These are phyloP conservation scores for Periparus ater DNA, from an alignment of 2,797 vertebrate genomes.

Conservation along the genomic window DNA sequence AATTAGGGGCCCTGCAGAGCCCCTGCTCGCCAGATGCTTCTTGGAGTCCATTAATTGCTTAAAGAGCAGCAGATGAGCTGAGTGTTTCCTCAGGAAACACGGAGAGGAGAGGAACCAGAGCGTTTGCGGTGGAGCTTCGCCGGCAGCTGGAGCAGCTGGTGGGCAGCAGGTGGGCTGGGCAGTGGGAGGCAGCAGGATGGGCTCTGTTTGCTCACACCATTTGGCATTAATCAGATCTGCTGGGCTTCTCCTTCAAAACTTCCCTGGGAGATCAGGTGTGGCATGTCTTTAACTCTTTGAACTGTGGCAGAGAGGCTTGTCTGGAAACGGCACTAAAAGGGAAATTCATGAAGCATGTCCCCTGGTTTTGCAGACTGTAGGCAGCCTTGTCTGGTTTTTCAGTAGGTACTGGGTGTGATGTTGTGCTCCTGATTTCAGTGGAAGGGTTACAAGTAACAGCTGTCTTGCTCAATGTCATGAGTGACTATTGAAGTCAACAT, in stretches of 20 bases:
- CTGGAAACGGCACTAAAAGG: rapidly evolving
- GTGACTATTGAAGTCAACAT: not conserved
- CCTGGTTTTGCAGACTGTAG: not conserved
- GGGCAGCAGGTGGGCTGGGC: not conserved
- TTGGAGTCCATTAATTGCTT: not conserved
- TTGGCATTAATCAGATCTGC: not conserved
- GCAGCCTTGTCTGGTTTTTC: not conserved
- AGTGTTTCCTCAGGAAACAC: not conserved
- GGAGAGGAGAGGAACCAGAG: rapidly evolving
- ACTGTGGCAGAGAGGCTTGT: not conserved
- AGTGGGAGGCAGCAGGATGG: rapidly evolving
- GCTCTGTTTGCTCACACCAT: not conserved
- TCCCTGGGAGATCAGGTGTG: not conserved
- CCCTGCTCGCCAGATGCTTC: not conserved
- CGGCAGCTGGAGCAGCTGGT: not conserved
- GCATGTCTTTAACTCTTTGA: not conserved
- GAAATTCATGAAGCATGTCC: not conserved
- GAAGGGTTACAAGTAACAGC: not conserved
- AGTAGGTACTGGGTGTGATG: not conserved
- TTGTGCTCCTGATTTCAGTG: not conserved
- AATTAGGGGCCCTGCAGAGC: not conserved
- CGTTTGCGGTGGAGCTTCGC: not conserved
- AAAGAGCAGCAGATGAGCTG: not conserved
- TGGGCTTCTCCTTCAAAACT: not conserved
- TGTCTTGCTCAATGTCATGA: not conserved